These are phyloP conservation scores for Gavialis gangeticus DNA, from an alignment of 2,113 vertebrate genomes.

Conservation along the genomic window DNA sequence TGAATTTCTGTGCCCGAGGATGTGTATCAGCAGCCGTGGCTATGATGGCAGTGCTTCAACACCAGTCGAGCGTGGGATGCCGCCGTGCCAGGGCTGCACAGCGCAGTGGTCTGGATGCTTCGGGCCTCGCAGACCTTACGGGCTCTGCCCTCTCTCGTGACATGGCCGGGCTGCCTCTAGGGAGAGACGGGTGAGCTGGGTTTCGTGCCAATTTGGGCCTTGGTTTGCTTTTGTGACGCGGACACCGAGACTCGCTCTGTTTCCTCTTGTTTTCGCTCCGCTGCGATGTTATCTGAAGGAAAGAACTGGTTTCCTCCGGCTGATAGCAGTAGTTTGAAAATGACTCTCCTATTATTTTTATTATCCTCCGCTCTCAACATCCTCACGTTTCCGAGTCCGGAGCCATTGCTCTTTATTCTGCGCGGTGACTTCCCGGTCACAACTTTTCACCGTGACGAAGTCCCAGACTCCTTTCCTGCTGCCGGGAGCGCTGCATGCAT, in stretches of 20 bases:
- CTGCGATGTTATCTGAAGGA: neutral
- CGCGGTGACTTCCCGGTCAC: neutral
- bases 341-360: neutral
- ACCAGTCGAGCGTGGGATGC: neutral
- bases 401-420: neutral
- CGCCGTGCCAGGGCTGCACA: neutral
- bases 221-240: neutral
- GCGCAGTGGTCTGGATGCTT: neutral
- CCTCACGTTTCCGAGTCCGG: neutral
- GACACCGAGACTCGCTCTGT: neutral
- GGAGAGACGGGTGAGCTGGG: neutral
- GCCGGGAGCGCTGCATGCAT: neutral
- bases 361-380: neutral
- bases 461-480: neutral
- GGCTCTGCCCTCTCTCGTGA: too few species aligned
- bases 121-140: neutral
- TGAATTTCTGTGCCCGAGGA: neutral
- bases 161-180: neutral
- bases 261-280: neutral
- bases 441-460: neutral
- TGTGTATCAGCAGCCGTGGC: neutral
- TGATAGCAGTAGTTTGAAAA: neutral
- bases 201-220: neutral
- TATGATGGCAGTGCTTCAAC: neutral
- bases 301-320: neutral